phyloP scores from a whole-genome alignment of 92 coral and sea anemone species.

The Bergia sp. region DNA sequence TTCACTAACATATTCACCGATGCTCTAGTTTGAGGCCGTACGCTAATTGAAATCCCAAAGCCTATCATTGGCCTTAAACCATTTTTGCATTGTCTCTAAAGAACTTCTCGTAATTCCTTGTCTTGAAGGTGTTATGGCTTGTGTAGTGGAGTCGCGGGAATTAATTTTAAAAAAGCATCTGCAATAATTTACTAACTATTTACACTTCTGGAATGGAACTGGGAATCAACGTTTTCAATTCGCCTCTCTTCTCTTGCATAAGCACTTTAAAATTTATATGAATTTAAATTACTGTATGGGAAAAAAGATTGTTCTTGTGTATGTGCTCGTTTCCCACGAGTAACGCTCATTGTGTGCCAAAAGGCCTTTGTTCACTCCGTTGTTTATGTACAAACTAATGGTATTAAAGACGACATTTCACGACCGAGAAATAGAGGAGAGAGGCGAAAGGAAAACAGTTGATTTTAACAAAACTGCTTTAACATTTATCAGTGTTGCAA shows the following conservation, averaged over 20 bases:
- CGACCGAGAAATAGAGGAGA: background rate
- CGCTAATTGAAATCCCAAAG: background rate
- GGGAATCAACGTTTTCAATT: background rate
- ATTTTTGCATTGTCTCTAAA: background rate
- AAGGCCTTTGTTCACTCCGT: background rate
- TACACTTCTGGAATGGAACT: too few relatives aligned
- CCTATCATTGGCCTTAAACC: background rate
- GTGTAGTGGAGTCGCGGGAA: background rate
- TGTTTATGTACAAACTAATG: background rate
- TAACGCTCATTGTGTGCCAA: background rate
- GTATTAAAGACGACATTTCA: too few relatives aligned
- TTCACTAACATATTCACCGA: background rate
- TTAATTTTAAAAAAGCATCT: too few relatives aligned
- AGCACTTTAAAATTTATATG: too few relatives aligned
- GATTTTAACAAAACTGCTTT: background rate
- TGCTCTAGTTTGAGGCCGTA: background rate
- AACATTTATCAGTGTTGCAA: background rate
- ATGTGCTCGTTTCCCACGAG: background rate
- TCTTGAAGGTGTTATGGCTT: background rate
- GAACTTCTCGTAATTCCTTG: background rate
- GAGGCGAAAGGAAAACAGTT: background rate
- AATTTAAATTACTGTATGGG: background rate
- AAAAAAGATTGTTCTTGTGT: background rate
- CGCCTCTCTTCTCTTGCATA: background rate
- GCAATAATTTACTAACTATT: background rate